phyloP scores from a whole-genome alignment of 92 coral and sea anemone genomes.

The Porites divaricata region DNA sequence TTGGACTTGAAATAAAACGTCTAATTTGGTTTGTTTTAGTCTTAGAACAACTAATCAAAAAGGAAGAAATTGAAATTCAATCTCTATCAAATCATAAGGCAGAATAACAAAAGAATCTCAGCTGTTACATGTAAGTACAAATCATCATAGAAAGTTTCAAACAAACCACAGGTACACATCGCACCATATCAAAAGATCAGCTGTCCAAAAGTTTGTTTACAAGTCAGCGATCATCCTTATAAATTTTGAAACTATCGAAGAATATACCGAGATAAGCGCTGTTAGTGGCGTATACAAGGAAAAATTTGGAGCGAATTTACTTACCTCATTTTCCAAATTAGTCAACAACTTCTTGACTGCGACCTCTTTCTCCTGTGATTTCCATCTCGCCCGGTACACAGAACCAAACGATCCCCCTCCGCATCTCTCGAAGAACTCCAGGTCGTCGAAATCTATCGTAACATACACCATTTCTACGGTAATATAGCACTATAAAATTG shows the following conservation, averaged over 20 bases:
- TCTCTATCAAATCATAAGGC: too few species aligned
- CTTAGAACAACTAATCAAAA: too few species aligned
- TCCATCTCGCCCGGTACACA: conserved; percentile 80
- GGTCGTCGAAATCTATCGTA: conserved; percentile 71
- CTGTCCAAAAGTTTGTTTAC: background rate
- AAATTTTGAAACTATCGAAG: background rate
- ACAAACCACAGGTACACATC: background rate
- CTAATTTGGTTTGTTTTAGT: too few species aligned
- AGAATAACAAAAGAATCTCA: too few species aligned
- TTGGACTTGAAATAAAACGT: too few species aligned
- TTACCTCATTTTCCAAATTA: conserved; percentile 81
- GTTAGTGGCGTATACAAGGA: background rate
- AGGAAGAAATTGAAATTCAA: too few species aligned
- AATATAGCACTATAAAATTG: too few species aligned
- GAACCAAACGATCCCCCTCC: conserved; percentile 93
- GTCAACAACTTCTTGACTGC: conserved; percentile 85
- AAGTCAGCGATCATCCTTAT: background rate
- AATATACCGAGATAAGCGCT: background rate
- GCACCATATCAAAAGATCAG: background rate
- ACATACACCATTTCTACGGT: conserved; percentile 55
- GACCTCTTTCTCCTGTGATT: conserved; percentile 72
- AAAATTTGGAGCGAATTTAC: background rate
- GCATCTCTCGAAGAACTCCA: conserved; percentile 81
- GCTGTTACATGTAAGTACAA: too few species aligned
- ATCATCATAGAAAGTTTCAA: background rate